These are phyloP conservation scores for Yponomeuta malinellus DNA, from an alignment of 2,888 invertebrate species.

Conservation along the genomic window DNA sequence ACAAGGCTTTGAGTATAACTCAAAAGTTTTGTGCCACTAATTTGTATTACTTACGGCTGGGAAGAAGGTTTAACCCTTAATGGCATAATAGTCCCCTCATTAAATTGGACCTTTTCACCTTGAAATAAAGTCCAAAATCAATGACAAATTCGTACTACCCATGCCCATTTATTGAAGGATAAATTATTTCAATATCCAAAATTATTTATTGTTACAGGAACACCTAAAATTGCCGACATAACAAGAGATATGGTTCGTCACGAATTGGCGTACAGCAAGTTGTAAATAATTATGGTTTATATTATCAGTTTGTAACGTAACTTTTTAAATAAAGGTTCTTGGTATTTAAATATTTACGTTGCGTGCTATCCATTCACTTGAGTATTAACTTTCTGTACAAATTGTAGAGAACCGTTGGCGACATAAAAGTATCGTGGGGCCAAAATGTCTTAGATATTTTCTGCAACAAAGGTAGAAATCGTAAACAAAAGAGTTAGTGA, in stretches of 20 bases:
- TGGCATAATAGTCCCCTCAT: too few species aligned
- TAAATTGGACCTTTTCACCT: too few species aligned
- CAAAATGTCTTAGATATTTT: slow-evolving; percentile 60
- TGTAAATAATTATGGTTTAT: slow-evolving; percentile 35
- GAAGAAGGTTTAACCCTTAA: too few species aligned
- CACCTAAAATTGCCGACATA: slow-evolving; percentile 77
- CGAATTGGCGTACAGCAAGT: slow-evolving; percentile 74
- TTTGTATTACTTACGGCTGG: too few species aligned
- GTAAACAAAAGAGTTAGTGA: not conserved
- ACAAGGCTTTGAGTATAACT: too few species aligned
- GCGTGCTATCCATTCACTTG: slow-evolving; percentile 31
- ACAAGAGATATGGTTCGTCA: slow-evolving; percentile 81
- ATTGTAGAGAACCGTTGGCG: slow-evolving; percentile 52
- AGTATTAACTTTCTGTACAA: slow-evolving; percentile 57
- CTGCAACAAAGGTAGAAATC: slow-evolving; percentile 32
- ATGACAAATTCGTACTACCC: too few species aligned
- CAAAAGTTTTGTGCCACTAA: too few species aligned
- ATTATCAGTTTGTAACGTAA: too few species aligned
- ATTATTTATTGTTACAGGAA: slow-evolving; percentile 71
- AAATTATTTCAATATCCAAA: too few species aligned
- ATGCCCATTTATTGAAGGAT: too few species aligned
- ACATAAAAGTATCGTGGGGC: slow-evolving; percentile 56
- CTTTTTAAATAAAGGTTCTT: too few species aligned
- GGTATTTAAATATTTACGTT: not conserved
- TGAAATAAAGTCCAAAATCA: too few species aligned